Percentiles rank a stretch among this genome's conserved stretches.
Evolutionary conservation across 1,140 invertebrate species (phyloP).

Genomic region (Eueides isabella): DNA sequence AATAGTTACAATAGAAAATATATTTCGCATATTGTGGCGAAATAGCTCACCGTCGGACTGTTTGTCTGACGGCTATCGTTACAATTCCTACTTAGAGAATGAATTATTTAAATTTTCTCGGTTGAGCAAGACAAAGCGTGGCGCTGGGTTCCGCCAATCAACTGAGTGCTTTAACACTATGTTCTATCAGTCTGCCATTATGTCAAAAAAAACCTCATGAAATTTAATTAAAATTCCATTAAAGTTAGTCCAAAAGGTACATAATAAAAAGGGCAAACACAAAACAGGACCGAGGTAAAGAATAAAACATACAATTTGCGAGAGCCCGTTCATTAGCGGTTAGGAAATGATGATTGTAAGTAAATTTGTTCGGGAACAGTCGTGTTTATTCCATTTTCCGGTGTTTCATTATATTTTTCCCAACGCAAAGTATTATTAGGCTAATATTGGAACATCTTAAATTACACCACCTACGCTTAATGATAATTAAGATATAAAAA

Average conservation of each 20-base stretch:
- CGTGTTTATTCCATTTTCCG: not conserved
- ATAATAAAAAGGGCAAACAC: constrained; percentile 9
- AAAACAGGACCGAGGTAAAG: not conserved
- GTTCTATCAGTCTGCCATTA: not conserved
- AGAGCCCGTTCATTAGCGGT: constrained; percentile 1
- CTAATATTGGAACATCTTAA: too few species aligned
- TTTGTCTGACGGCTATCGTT: not conserved
- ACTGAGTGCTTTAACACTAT: not conserved
- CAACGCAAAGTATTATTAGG: too few species aligned
- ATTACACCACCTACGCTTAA: too few species aligned
- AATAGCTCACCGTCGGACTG: not conserved
- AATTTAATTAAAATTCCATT: not conserved
- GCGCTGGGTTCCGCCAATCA: not conserved
- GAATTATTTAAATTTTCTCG: not conserved
- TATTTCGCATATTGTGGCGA: not conserved
- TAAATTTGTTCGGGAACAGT: constrained; percentile 1
- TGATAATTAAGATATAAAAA: too few species aligned
- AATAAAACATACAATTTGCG: constrained; percentile 12
- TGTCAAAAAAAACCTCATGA: not conserved
- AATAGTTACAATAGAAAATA: too few species aligned
- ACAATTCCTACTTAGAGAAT: not conserved
- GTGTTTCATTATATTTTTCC: not conserved
- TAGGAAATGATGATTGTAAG: constrained; percentile 4
- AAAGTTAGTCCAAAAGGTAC: not conserved
- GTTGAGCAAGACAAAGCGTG: not conserved